phyloP scores from a whole-genome alignment of 2,797 vertebrate genomes.

The Chaetophractus vellerosus region DNA sequence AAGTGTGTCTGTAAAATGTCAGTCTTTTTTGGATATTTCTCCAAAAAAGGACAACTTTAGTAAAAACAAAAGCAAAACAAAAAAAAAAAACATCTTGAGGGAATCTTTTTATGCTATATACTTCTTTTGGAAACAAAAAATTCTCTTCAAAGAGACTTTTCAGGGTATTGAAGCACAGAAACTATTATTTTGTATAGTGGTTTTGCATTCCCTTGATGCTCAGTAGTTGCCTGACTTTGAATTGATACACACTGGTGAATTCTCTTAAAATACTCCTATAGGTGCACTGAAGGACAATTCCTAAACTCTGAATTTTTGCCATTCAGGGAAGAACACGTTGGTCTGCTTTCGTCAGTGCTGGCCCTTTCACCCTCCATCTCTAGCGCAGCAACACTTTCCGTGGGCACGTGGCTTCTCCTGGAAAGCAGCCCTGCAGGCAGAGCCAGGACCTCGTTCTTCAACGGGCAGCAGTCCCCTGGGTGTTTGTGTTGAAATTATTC shows the following conservation, averaged over 20 bases:
- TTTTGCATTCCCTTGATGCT: background rate
- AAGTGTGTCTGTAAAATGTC: conserved; percentile 35
- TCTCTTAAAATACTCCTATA: background rate
- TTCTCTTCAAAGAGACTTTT: background rate
- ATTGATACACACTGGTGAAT: background rate
- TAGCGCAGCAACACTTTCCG: background rate
- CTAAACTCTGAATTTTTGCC: no score
- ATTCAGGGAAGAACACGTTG: background rate
- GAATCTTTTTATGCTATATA: conserved; percentile 16
- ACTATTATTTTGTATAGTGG: background rate
- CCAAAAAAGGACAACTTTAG: background rate
- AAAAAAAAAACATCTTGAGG: background rate
- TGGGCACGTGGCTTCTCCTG: background rate
- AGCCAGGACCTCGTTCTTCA: background rate
- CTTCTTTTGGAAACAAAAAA: conserved; percentile 53
- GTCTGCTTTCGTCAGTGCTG: background rate
- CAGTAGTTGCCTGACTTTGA: background rate
- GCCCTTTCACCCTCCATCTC: background rate
- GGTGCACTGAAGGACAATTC: background rate
- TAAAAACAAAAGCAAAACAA: background rate
- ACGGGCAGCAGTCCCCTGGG: background rate
- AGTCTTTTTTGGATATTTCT: background rate
- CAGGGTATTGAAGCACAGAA: background rate
- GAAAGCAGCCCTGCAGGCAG: background rate
- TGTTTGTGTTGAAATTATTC: no score